Conservation (phyloP, 2,113 vertebrate species). For the Micromys minutus region DNA sequence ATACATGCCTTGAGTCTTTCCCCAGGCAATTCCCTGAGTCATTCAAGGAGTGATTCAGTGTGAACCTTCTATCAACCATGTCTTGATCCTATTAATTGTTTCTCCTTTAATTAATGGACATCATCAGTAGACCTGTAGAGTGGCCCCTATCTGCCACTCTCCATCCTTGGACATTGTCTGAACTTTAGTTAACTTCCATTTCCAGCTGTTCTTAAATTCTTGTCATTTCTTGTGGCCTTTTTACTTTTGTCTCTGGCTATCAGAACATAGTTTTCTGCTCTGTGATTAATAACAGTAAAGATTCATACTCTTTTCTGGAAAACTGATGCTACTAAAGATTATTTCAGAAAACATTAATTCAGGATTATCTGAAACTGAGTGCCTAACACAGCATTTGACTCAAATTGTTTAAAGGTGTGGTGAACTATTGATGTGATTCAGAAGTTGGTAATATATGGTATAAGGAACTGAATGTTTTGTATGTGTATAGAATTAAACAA, state of each 20-base stretch:
- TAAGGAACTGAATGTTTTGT: not conserved
- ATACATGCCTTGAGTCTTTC: not conserved
- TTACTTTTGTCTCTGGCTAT: not conserved
- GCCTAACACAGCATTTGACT: not conserved
- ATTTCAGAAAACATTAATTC: not conserved
- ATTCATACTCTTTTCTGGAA: not conserved
- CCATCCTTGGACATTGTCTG: not conserved
- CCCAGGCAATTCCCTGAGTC: accelerated
- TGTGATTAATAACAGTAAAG: not conserved
- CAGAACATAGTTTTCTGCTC: not conserved
- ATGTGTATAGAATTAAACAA: not conserved
- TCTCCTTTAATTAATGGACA: not conserved
- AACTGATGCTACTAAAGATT: not conserved
- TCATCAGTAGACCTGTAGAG: too few species aligned
- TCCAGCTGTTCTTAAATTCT: not conserved
- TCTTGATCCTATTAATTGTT: not conserved
- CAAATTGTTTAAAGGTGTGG: not conserved
- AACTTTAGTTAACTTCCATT: not conserved
- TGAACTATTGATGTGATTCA: not conserved
- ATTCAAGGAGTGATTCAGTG: not conserved
- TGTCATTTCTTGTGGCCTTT: not conserved
- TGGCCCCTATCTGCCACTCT: not conserved
- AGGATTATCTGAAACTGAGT: not conserved
- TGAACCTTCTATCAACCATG: not conserved
- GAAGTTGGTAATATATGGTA: too few species aligned